Evolutionary conservation across 2,888 invertebrate genomes (phyloP).

Genomic region (Myopa testacea): DNA sequence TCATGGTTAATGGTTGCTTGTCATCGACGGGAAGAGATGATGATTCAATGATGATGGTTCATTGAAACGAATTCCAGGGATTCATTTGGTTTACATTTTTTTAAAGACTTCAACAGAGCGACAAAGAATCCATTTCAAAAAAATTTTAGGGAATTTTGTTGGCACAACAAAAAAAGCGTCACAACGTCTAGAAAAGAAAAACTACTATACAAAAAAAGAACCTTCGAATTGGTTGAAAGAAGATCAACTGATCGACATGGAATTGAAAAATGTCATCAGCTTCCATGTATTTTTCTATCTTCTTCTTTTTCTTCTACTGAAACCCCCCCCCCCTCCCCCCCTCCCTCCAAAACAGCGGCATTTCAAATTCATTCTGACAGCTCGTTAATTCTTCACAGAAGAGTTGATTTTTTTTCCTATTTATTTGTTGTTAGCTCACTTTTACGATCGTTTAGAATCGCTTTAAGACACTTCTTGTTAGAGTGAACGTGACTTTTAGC

Average conservation of each 20-base stretch:
- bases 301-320: not conserved
- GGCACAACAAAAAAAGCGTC: constrained; percentile 39
- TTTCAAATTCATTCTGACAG: constrained; percentile 28
- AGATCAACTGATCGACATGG: not conserved
- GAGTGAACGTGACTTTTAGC: constrained; percentile 51
- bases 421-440: constrained; percentile 5
- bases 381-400: constrained; percentile 10
- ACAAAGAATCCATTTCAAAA: constrained; percentile 1
- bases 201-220: not conserved
- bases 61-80: not conserved
- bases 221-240: not conserved
- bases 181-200: not conserved
- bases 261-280: not conserved
- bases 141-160: constrained; percentile 46
- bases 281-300: not conserved
- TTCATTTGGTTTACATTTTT: not conserved
- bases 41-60: not conserved
- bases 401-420: not conserved
- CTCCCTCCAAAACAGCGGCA: not conserved
- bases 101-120: not conserved
- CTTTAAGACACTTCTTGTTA: not conserved
- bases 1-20: not conserved
- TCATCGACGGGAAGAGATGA: no score
- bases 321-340: not conserved
- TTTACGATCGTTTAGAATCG: constrained; percentile 28